Percentiles rank a stretch among this genome's conserved stretches.
Evolutionary conservation across 2,113 vertebrate genomes (phyloP).

Genomic region (Myocastor coypus): DNA sequence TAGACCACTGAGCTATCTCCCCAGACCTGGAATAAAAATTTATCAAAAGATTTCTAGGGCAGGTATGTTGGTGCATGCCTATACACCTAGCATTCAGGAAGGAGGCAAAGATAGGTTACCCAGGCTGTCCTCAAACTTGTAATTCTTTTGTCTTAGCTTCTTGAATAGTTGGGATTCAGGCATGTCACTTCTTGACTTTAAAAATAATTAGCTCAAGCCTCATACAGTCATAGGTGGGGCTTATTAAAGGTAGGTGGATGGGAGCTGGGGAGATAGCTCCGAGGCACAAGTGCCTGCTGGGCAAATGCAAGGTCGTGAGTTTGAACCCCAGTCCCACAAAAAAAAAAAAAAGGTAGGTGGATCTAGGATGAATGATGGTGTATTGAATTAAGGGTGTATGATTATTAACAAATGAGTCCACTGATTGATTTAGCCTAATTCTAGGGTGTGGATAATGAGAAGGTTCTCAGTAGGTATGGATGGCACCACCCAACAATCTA

Average conservation of each 20-base stretch:
- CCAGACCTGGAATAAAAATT: neutral
- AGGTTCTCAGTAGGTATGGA: neutral
- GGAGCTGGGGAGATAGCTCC: no score
- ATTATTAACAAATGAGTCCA: neutral
- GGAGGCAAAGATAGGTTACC: neutral
- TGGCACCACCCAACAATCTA: neutral
- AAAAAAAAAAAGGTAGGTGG: neutral
- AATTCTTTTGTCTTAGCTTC: neutral
- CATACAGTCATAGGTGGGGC: neutral
- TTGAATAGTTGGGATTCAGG: neutral
- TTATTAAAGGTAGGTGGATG: neutral
- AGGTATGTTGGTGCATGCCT: neutral
- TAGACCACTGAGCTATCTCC: no score
- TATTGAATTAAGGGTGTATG: neutral
- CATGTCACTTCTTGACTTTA: neutral
- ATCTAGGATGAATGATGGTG: neutral
- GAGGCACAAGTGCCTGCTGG: no score
- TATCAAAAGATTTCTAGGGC: conserved; percentile 25
- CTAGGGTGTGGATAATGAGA: neutral
- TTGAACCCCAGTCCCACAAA: no score
- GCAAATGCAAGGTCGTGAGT: no score
- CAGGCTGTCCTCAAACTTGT: neutral
- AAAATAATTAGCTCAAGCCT: neutral
- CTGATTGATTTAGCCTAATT: neutral
- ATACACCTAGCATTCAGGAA: neutral